A percentile compares a stretch with the other conserved stretches of the same genome.
Conservation (phyloP, 2,797 vertebrate genomes). For the Hoplostethus mediterraneus region DNA sequence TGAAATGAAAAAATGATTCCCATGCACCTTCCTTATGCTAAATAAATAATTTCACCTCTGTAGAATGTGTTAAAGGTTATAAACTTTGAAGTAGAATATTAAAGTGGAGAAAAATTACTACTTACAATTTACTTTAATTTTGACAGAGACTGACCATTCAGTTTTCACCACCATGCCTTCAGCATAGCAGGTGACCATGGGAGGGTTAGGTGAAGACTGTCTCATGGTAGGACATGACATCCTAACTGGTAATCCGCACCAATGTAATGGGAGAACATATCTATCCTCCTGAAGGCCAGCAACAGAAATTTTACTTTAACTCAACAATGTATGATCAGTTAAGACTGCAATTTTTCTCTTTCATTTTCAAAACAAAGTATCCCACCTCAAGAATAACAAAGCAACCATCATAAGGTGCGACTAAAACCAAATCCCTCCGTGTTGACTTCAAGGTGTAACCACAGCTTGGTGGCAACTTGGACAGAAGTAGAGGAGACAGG, state of each 20-base stretch:
- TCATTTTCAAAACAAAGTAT: background rate
- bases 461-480: constrained; percentile 79
- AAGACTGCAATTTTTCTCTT: background rate
- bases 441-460: constrained; percentile 74
- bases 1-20: background rate
- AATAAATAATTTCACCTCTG: no score
- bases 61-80: no score
- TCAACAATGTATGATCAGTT: background rate
- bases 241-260: constrained; percentile 76
- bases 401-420: constrained; percentile 82
- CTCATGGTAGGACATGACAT: constrained; percentile 78
- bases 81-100: no score
- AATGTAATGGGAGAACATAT: constrained; percentile 78
- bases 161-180: constrained; percentile 81
- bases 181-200: constrained; percentile 78
- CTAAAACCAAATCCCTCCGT: constrained; percentile 59
- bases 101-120: background rate
- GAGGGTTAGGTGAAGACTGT: constrained; percentile 52
- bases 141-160: constrained; percentile 29
- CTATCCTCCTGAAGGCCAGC: constrained; percentile 66
- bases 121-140: constrained; percentile 80
- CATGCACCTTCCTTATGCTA: no score
- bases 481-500: constrained; percentile 76
- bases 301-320: background rate
- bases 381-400: constrained; percentile 78